phyloP scores from a whole-genome alignment of 2,888 invertebrate genomes.

The Thysanoteuthis rhombus region DNA sequence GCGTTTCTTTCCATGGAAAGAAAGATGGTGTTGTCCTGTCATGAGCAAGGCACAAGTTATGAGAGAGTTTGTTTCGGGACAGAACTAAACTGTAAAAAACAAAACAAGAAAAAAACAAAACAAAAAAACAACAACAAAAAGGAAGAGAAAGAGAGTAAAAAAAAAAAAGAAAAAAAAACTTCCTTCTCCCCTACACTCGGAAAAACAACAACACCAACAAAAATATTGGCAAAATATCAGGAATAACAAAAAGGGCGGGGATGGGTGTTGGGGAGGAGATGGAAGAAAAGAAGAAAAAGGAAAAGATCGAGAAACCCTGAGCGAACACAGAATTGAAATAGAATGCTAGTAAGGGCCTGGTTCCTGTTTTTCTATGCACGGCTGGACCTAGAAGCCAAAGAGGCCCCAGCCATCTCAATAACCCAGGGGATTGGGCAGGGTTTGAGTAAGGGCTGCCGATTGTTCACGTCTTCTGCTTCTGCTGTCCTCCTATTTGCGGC shows the following conservation, averaged over 20 bases:
- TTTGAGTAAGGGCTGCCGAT: neutral
- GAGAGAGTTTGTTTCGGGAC: neutral
- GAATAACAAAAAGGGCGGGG: neutral
- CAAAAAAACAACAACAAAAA: neutral
- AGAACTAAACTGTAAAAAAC: neutral
- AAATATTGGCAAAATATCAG: neutral
- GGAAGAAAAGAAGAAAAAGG: neutral
- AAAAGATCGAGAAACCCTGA: neutral
- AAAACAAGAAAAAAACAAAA: neutral
- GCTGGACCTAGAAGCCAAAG: neutral
- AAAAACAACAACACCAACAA: constrained; percentile 12
- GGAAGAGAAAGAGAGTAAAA: neutral
- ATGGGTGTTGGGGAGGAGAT: neutral
- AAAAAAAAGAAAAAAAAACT: neutral
- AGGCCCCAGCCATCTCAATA: neutral
- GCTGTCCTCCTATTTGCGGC: no score
- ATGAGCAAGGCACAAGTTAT: neutral
- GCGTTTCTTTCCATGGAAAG: neutral
- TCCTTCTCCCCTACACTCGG: neutral
- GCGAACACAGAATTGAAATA: neutral
- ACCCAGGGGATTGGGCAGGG: constrained; percentile 12
- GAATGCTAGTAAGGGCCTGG: neutral
- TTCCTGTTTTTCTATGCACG: neutral
- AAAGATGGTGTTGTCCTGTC: neutral
- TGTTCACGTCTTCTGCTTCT: neutral